Evolutionary conservation across 2,888 invertebrate species (phyloP), one percentile per base, ranked within the genome.

Genomic region (Crossocerus cetratus): DNA sequence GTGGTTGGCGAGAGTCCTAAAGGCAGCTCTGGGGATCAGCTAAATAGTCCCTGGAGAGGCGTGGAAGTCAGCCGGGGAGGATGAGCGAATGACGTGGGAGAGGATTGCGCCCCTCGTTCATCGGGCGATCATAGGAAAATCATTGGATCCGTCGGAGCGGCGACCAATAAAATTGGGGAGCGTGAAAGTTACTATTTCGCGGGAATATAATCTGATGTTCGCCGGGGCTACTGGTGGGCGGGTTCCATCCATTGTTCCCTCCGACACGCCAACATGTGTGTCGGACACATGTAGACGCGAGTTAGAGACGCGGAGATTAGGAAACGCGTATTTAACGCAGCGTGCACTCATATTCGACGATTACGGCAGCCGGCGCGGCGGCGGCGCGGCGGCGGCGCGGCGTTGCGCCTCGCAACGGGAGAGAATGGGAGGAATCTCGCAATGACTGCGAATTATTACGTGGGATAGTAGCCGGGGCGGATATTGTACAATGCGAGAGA

Each of bases 171-270:
- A 21, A 22, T 8, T 54, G 49, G 49, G 53, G 77, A 76, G 75
- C 70, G 72, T 73, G 78, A 78, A 76, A 80, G 78, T 78, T 82
- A 80, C 80, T 82, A 84, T 83, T 83, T 84, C 84, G 67, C 80
- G 3, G 16, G 14, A 2, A 16, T 63, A 16, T 63, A 45, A 60
- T 62, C 18, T 5, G 16, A 49, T 32, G 11, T 32, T 32, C 0
- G 32, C 11, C 32, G 32, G 32, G 32, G 32, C 32, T 32, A 11
- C 8, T 5, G 3, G 32, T 32, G 32, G 32, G 32, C 32, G 32
- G 4, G 32, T 32, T 8, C 32, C 32, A 11, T 32, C 8, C 11
- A 32, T 32, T 32, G 32, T 32, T 32, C 32, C 8, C 32, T 32
- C 5, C 5, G 32, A 32, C 11, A 11, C 11, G 11, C 32, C 11